Conservation (phyloP, 2,113 vertebrate genomes). For the Pipa parva region DNA sequence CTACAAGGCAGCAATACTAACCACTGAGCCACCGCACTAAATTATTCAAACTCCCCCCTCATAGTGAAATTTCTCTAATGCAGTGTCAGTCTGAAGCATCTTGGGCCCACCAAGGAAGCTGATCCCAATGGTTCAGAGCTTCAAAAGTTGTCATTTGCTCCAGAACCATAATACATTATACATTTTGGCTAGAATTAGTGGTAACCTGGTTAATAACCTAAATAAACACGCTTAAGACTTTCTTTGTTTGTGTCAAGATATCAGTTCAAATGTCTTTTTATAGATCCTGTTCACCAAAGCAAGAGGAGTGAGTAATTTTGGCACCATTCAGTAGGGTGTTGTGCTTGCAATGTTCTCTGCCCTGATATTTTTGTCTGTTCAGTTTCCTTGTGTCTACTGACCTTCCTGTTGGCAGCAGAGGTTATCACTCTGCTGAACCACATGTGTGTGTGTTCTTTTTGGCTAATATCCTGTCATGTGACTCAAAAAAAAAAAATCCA, state of each 20-base stretch:
- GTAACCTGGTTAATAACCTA: too few relatives aligned
- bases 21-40: too few relatives aligned
- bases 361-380: conserved; percentile 20
- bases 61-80: too few relatives aligned
- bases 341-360: neutral
- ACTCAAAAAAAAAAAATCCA: neutral
- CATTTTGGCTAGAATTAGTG: neutral
- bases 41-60: too few relatives aligned
- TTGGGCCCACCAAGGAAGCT: too few relatives aligned
- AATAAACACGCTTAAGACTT: neutral
- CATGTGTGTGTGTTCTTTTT: neutral
- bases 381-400: conserved; percentile 7
- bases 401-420: conserved; percentile 24
- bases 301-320: neutral
- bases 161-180: neutral
- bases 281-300: neutral
- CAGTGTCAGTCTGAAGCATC: too few relatives aligned
- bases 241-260: neutral
- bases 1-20: too few relatives aligned
- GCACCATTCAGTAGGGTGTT: conserved; percentile 7
- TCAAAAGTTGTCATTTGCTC: too few relatives aligned
- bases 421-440: neutral
- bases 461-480: conserved; percentile 11
- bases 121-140: too few relatives aligned
- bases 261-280: neutral